Percentiles rank a stretch among this genome's conserved stretches.
Evolutionary conservation across 2,888 invertebrate species (phyloP).

Genomic region (Muschampia plurimacula): DNA sequence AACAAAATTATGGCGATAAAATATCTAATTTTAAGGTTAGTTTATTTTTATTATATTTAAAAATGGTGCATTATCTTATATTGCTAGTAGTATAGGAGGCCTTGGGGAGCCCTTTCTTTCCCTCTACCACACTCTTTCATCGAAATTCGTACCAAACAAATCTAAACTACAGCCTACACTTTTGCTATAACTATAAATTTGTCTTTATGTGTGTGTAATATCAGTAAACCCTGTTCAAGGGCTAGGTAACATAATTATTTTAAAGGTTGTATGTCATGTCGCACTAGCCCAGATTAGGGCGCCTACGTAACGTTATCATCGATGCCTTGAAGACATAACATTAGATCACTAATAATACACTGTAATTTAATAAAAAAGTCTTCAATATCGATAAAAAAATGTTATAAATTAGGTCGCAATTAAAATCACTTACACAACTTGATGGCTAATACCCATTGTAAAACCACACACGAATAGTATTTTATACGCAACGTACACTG

Average conservation of each 20-base stretch:
- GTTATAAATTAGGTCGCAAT: slow-evolving; percentile 24
- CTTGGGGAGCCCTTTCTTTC: too few relatives aligned
- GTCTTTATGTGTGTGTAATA: background rate
- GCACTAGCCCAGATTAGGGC: slow-evolving; percentile 6
- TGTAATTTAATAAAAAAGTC: slow-evolving; percentile 31
- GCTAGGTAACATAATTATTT: background rate
- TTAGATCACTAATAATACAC: background rate
- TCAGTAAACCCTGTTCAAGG: background rate
- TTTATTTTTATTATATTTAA: too few relatives aligned
- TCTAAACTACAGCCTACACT: too few relatives aligned
- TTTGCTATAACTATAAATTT: background rate
- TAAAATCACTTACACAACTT: slow-evolving; percentile 44
- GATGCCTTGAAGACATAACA: slow-evolving; percentile 15
- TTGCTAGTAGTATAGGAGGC: too few relatives aligned
- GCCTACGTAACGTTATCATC: slow-evolving; percentile 10
- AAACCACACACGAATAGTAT: slow-evolving; percentile 26
- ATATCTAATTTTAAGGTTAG: too few relatives aligned
- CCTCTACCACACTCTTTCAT: too few relatives aligned
- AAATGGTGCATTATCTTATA: too few relatives aligned
- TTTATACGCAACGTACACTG: slow-evolving; percentile 31
- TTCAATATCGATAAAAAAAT: slow-evolving; percentile 25
- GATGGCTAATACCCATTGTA: slow-evolving; percentile 42
- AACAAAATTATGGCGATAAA: too few relatives aligned
- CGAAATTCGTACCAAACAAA: too few relatives aligned
- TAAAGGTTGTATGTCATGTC: background rate